A percentile compares a stretch with the other conserved stretches of the same genome.
These are phyloP conservation scores for Tragelaphus eurycerus DNA, from an alignment of 2,797 vertebrate species.

Conservation along the genomic window DNA sequence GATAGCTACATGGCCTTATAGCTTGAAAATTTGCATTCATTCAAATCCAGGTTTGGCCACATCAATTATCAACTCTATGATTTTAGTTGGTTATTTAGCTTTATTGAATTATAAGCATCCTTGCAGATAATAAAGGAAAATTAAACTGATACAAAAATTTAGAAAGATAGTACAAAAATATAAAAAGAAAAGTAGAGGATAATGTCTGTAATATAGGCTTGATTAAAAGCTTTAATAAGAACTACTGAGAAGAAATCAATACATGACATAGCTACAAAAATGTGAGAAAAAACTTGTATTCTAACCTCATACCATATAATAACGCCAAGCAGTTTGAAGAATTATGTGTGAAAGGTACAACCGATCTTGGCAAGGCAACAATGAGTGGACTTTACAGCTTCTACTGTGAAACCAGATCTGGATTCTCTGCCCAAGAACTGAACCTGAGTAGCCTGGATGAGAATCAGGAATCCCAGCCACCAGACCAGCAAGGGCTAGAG, in stretches of 20 bases:
- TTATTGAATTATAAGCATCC: neutral
- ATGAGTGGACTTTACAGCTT: neutral
- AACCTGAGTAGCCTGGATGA: neutral
- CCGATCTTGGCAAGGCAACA: neutral
- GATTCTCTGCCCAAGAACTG: neutral
- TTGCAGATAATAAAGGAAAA: neutral
- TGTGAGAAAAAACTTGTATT: neutral
- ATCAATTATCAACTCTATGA: neutral
- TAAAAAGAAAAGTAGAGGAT: neutral
- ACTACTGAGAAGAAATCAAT: neutral
- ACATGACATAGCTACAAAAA: neutral
- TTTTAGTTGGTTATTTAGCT: neutral
- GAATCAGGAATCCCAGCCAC: neutral
- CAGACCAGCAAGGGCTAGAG: neutral
- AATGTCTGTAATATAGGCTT: neutral
- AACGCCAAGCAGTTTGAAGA: neutral
- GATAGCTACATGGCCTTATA: neutral
- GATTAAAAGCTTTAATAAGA: slow-evolving; percentile 14
- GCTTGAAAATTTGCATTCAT: neutral
- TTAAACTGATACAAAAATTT: neutral
- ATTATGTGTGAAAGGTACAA: neutral
- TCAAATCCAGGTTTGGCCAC: neutral
- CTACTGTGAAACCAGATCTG: neutral
- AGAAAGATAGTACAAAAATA: neutral
- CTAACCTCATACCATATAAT: neutral